Evolutionary conservation across 2,797 vertebrate species (phyloP).

Genomic region (Macropus fuliginosus): DNA sequence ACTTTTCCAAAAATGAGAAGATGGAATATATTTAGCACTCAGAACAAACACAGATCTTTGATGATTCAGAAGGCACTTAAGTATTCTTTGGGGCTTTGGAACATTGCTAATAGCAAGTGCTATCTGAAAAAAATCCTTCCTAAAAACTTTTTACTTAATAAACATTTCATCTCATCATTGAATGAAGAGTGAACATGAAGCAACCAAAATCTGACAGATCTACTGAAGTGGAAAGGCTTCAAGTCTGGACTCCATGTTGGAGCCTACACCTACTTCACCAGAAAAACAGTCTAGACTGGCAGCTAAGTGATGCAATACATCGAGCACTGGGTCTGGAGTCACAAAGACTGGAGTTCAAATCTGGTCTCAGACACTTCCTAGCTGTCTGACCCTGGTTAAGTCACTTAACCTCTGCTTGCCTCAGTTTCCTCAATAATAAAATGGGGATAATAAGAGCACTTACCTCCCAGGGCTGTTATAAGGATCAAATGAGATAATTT

Average conservation of each 20-base stretch:
- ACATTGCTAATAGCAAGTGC: conserved; percentile 2
- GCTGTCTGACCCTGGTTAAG: neutral
- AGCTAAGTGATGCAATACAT: neutral
- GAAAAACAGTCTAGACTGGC: neutral
- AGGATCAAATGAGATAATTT: neutral
- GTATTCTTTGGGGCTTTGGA: neutral
- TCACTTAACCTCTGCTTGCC: neutral
- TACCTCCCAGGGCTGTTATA: neutral
- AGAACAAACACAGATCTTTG: neutral
- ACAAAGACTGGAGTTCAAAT: neutral
- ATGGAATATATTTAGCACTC: neutral
- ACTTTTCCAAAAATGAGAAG: conserved; percentile 20
- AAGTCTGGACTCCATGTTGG: neutral
- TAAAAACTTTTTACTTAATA: neutral
- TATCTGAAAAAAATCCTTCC: neutral
- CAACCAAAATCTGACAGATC: neutral
- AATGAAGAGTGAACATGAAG: neutral
- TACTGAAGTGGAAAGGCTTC: neutral
- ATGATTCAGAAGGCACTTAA: conserved; percentile 2
- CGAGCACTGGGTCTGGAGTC: neutral
- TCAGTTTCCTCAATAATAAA: neutral
- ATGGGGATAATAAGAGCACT: neutral
- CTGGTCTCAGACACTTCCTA: neutral
- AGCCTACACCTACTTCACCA: neutral
- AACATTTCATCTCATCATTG: neutral